These are phyloP conservation scores for Orchesellides sinensis DNA, from an alignment of 2,888 invertebrate species.

Conservation along the genomic window DNA sequence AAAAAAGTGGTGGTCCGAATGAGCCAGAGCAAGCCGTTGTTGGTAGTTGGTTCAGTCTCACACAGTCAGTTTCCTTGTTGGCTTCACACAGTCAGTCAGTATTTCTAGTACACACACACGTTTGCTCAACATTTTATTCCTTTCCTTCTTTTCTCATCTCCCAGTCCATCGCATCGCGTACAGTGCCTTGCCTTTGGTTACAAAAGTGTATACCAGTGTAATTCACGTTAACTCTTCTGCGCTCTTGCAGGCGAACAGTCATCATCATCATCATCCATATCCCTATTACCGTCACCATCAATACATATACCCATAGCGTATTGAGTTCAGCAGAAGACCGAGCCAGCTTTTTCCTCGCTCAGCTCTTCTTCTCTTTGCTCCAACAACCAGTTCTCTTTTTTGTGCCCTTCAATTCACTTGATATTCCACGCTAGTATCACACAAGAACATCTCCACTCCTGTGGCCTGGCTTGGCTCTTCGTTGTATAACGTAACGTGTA, in stretches of 20 bases:
- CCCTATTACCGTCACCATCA: too few species aligned
- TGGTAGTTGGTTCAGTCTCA: conserved; percentile 54
- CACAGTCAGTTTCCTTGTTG: conserved; percentile 63
- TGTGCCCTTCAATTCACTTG: conserved; percentile 49
- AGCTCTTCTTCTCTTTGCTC: too few species aligned
- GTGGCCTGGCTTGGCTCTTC: too few species aligned
- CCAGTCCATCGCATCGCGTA: conserved; percentile 39
- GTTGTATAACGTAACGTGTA: conserved; percentile 18
- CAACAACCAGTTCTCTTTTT: conserved; percentile 50
- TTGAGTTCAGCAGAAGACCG: conserved; percentile 11
- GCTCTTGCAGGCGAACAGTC: conserved; percentile 11
- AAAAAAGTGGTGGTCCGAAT: not conserved
- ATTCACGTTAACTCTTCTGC: too few species aligned
- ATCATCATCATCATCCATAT: conserved; percentile 33
- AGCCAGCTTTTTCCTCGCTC: conserved; percentile 10
- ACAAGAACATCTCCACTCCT: not conserved
- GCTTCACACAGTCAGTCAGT: conserved; percentile 47
- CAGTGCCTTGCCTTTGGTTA: not conserved
- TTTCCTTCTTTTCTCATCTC: conserved; percentile 29
- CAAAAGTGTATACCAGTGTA: conserved; percentile 15
- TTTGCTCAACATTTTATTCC: conserved; percentile 43
- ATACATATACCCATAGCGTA: too few species aligned
- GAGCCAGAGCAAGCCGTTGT: conserved; percentile 40
- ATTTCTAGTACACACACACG: too few species aligned
- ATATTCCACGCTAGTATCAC: conserved; percentile 34